These are phyloP conservation scores for Zoanthus gigantus DNA, from an alignment of 92 coral and sea anemone species.

Conservation along the genomic window DNA sequence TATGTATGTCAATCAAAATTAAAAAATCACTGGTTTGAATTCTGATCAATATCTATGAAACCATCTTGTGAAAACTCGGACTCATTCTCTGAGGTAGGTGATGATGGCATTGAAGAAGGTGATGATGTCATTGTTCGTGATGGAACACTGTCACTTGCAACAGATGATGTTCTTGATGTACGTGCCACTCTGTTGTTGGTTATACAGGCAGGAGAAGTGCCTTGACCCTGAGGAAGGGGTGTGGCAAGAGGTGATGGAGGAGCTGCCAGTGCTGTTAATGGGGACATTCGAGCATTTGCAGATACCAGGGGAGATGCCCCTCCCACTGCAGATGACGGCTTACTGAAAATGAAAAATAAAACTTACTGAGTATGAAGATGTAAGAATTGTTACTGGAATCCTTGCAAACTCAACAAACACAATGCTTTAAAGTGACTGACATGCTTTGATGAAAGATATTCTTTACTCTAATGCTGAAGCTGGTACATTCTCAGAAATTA, in stretches of 20 bases:
- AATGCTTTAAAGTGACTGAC: no score
- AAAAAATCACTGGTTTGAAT: conserved; percentile 73
- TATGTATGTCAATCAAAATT: neutral
- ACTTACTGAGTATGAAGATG: neutral
- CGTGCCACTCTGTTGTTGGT: conserved; percentile 70
- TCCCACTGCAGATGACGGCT: conserved; percentile 19
- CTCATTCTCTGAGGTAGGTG: conserved; percentile 90
- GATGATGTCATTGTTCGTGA: conserved; percentile 87
- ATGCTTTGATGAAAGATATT: no score
- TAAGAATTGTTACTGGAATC: neutral
- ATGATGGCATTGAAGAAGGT: conserved; percentile 93
- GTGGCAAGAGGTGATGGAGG: conserved; percentile 95
- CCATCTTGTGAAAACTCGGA: conserved; percentile 96
- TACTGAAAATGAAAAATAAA: neutral
- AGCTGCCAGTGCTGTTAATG: conserved; percentile 70
- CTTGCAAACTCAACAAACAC: no score
- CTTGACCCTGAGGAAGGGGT: conserved; percentile 75
- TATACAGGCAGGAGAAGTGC: conserved; percentile 65
- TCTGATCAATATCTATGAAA: conserved; percentile 83
- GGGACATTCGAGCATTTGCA: conserved; percentile 87
- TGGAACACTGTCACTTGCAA: conserved; percentile 92
- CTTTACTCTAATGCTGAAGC: no score
- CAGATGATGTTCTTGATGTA: conserved; percentile 89
- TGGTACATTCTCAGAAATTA: no score
- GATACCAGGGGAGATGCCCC: conserved; percentile 78